A percentile compares a stretch with the other conserved stretches of the same genome.
Conservation (phyloP, 2,888 invertebrate species). For the Thera obeliscata region DNA sequence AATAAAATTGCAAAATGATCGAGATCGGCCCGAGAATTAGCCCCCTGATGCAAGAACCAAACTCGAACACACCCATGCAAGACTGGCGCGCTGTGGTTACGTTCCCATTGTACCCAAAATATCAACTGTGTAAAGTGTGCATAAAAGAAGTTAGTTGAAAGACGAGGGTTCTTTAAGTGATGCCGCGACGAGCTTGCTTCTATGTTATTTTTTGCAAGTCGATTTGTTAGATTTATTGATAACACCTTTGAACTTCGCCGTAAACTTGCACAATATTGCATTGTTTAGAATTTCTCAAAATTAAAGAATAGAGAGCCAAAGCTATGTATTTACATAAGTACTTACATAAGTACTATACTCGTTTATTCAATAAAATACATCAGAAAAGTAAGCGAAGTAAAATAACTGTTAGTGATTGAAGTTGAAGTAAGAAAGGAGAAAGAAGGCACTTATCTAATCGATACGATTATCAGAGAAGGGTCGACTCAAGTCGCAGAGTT, state of each 20-base stretch:
- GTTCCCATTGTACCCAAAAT: conserved; percentile 68
- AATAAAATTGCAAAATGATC: no score
- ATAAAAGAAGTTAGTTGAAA: conserved; percentile 61
- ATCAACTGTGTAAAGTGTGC: conserved; percentile 75
- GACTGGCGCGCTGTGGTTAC: conserved; percentile 72
- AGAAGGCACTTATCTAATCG: conserved; percentile 58
- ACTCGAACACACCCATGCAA: conserved; percentile 66
- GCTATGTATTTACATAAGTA: conserved; percentile 10
- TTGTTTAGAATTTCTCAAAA: conserved; percentile 36
- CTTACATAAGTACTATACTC: background rate
- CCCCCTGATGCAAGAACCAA: conserved; percentile 69
- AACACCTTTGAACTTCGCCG: conserved; percentile 39
- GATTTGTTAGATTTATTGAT: conserved; percentile 57
- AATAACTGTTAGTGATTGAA: conserved; percentile 46
- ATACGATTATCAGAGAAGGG: conserved; percentile 68
- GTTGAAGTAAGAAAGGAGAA: conserved; percentile 54
- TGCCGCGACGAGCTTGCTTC: conserved; percentile 55
- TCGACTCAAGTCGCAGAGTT: conserved; percentile 57
- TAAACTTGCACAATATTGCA: conserved; percentile 32
- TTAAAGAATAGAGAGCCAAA: conserved; percentile 20
- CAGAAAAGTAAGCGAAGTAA: conserved; percentile 39
- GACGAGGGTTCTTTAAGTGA: conserved; percentile 57
- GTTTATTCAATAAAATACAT: conserved; percentile 28
- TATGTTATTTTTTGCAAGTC: conserved; percentile 53
- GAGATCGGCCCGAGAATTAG: no score